Evolutionary conservation across 2,888 invertebrate genomes (phyloP).

Genomic region (Polyommatus icarus): DNA sequence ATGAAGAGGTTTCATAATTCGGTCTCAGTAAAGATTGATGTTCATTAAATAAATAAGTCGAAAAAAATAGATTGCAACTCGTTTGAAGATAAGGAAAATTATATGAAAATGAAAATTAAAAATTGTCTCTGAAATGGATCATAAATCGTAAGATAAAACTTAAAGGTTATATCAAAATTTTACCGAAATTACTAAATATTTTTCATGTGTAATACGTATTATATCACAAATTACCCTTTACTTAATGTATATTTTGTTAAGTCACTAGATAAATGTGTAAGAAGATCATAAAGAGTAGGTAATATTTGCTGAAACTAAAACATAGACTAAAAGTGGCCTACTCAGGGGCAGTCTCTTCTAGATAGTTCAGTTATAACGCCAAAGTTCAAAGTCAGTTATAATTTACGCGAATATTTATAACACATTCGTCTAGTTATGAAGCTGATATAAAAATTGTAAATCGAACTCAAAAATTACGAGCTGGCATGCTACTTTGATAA

Average conservation of each 20-base stretch:
- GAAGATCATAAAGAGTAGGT: not conserved
- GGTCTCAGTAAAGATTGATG: not conserved
- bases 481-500: slow-evolving; percentile 25
- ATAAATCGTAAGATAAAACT: slow-evolving; percentile 14
- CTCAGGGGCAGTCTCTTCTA: not conserved
- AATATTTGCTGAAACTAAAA: slow-evolving; percentile 2
- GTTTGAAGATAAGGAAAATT: not conserved
- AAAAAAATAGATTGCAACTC: not conserved
- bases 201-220: slow-evolving; percentile 5
- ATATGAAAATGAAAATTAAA: not conserved
- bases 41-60: not conserved
- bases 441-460: slow-evolving; percentile 25
- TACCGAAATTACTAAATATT: slow-evolving; percentile 22
- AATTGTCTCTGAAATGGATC: not conserved
- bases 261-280: slow-evolving; percentile 38
- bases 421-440: not conserved
- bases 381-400: slow-evolving; percentile 2
- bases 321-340: not conserved
- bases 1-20: not conserved
- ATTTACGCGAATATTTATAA: slow-evolving; percentile 16
- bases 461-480: slow-evolving; percentile 29
- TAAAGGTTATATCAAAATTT: not conserved
- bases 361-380: slow-evolving; percentile 9
- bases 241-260: slow-evolving; percentile 35
- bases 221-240: slow-evolving; percentile 40